A percentile compares a stretch with the other conserved stretches of the same genome.
phyloP scores from a whole-genome alignment of 30 jellyfish, hydroid and myxozoan genomes.

The Euphysa ruthae region DNA sequence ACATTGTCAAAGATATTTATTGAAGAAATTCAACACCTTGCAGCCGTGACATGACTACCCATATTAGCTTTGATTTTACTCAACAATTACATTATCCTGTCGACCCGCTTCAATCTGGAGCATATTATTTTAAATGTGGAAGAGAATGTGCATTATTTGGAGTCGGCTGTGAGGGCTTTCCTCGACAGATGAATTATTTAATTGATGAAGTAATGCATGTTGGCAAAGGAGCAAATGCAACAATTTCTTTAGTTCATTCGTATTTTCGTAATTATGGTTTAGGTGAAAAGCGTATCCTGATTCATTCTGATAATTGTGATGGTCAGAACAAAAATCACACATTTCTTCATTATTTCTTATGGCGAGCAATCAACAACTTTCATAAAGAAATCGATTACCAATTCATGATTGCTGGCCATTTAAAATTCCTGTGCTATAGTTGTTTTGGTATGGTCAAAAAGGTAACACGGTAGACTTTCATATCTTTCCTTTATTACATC shows the following conservation, averaged over 20 bases:
- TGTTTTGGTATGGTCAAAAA: too few relatives aligned
- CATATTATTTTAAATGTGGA: not conserved
- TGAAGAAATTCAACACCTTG: too few relatives aligned
- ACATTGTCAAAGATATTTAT: too few relatives aligned
- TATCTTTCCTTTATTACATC: too few relatives aligned
- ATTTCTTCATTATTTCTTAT: too few relatives aligned
- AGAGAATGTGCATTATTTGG: not conserved
- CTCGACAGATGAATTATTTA: not conserved
- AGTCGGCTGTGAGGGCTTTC: not conserved
- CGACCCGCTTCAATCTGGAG: not conserved
- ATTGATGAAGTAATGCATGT: not conserved
- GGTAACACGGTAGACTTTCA: too few relatives aligned
- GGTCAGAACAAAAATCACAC: too few relatives aligned
- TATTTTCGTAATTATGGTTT: not conserved
- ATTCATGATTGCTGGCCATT: too few relatives aligned
- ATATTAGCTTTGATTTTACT: not conserved
- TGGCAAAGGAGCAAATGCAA: slow-evolving; percentile 9
- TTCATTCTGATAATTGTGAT: slow-evolving; percentile 11
- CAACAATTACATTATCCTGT: not conserved
- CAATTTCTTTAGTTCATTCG: not conserved
- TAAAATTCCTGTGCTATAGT: too few relatives aligned
- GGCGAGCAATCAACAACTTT: too few relatives aligned
- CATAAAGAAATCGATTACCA: too few relatives aligned
- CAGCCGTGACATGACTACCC: too few relatives aligned
- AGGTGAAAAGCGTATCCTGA: not conserved